Evolutionary conservation across 2,797 vertebrate species (phyloP).

Genomic region (Miopithecus talapoin): DNA sequence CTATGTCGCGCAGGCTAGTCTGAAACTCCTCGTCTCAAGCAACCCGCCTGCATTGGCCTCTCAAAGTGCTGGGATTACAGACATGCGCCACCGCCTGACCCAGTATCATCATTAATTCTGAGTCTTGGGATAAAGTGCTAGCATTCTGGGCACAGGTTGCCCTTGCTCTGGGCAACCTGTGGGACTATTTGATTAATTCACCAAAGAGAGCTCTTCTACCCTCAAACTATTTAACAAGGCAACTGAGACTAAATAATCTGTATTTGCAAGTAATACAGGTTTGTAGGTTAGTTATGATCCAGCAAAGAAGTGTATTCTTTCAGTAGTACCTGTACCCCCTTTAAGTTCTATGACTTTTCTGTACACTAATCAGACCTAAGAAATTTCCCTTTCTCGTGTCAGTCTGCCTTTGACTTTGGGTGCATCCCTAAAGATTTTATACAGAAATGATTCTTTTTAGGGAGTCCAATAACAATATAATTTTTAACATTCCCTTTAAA

Average conservation of each 20-base stretch:
- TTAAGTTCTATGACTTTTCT: not conserved
- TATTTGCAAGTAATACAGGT: not conserved
- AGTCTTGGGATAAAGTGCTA: not conserved
- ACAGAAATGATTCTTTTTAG: not conserved
- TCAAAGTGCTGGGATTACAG: not conserved
- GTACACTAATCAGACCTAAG: not conserved
- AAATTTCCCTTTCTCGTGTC: not conserved
- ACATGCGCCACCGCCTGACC: not conserved
- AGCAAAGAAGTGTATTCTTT: not conserved
- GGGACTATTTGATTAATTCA: not conserved
- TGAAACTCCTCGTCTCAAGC: not conserved
- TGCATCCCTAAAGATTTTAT: not conserved
- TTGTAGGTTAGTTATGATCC: not conserved
- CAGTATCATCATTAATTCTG: not conserved
- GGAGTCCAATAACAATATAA: not conserved
- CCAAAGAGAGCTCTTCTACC: not conserved
- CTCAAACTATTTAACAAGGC: not conserved
- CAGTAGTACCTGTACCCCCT: not conserved
- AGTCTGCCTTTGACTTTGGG: not conserved
- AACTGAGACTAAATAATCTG: not conserved
- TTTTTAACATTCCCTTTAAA: not conserved
- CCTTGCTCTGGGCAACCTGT: not conserved
- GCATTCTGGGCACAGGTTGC: not conserved
- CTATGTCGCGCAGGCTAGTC: not conserved
- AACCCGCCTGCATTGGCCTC: not conserved